Base-by-base conservation (phyloP, 2,113 vertebrate species). In the Phyllostomus discolor region DNA sequence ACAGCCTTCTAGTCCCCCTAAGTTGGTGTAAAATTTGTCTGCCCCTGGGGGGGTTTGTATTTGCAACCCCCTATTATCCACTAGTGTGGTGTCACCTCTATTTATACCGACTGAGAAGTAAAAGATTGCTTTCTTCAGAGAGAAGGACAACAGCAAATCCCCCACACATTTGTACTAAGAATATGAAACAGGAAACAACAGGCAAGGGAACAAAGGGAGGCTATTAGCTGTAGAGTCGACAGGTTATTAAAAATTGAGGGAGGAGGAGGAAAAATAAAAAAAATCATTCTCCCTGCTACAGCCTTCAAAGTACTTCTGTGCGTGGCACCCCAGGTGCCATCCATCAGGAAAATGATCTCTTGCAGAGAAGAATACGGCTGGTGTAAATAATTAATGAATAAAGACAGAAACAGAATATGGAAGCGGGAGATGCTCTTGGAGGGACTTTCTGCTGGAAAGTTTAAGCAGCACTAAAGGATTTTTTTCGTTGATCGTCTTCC, bases 201-300 rank as follows among this genome's bases (percentile, higher is more conserved):
- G 78, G 54, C 4, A 33, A n/a, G 26, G 50, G 59, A 90, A 90
- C 50, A 28, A 43, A 86, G 43, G 75, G 86, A 81, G 78, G 79
- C 79, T 89, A 78, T 88, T 94, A 96, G 81, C 88, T 83, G 50
- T 6, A 69, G 73, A 57, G 75, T 75, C 78, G 24, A 76, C 73
- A 19, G 64, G 85, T 95, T 95, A 96, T 97, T 96, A 95, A 97
- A 95, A 91, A 97, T 88, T 94, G 95, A 97, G 88, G 57, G 79
- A 96, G 41, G 43, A 57, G 54, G 94, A 70, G 38, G 24, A 87
- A 91, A 91, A 88, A 43, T 35, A 91, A 89, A 86, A 86, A 88
- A 85, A 79, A 72, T 54, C 76, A 76, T 66, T n/a, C 79, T 93
- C 76, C 81, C 80, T 38, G 26, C 95, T 75, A 88, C 41, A 90